These are phyloP conservation scores for Pissodes strobi DNA, from an alignment of 1,140 invertebrate species.

Conservation along the genomic window DNA sequence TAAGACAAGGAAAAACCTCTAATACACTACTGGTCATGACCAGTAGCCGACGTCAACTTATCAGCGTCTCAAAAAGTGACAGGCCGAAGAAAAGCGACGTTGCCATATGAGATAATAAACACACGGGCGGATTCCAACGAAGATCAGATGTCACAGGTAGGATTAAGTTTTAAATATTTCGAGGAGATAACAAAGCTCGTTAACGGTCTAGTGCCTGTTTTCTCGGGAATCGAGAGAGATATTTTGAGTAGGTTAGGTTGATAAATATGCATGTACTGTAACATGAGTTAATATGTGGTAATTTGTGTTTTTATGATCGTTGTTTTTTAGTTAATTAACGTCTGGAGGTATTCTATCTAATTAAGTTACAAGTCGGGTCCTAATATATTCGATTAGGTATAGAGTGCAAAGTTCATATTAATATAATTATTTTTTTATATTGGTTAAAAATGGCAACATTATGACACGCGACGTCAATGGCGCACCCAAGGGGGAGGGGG, in stretches of 20 bases:
- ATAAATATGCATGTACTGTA: slow-evolving; percentile 6
- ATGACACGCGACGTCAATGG: no score
- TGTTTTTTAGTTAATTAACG: no score
- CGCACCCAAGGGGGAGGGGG: no score
- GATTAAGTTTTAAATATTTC: slow-evolving; percentile 16
- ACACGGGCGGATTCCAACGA: not conserved
- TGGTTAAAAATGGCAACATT: no score
- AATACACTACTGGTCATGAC: slow-evolving; percentile 10
- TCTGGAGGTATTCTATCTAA: no score
- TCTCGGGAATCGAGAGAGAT: slow-evolving; percentile 1
- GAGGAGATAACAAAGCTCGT: slow-evolving; percentile 14
- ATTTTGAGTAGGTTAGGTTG: not conserved
- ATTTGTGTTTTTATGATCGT: not conserved
- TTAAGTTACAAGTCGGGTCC: no score
- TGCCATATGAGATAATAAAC: slow-evolving; percentile 4
- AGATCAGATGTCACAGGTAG: slow-evolving; percentile 6
- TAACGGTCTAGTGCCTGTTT: slow-evolving; percentile 14
- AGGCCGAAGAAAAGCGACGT: slow-evolving; percentile 9
- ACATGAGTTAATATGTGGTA: not conserved
- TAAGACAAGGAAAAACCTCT: no score
- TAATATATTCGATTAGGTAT: no score
- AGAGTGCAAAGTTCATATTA: no score
- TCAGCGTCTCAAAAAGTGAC: slow-evolving; percentile 13
- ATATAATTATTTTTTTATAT: no score
- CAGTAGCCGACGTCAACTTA: slow-evolving; percentile 13